Conservation (phyloP, 2,113 vertebrate species). For the Eulemur rufifrons region DNA sequence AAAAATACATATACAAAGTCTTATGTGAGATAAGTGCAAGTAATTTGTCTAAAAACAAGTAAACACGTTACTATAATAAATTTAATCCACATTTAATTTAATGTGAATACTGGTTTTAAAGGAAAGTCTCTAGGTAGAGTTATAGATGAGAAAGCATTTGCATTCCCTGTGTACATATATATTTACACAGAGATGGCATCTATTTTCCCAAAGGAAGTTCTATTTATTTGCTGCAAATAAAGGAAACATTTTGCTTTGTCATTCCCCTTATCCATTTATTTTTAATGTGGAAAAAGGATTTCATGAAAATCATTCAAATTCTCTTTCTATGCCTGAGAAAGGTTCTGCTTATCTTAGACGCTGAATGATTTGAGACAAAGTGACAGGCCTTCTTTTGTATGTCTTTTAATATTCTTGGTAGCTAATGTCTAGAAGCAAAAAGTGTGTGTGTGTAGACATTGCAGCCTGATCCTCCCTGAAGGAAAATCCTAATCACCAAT, state of each 20-base stretch:
- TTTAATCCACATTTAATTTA: background rate
- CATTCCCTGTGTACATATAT: background rate
- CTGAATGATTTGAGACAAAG: conserved; percentile 53
- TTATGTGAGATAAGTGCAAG: background rate
- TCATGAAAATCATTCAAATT: conserved; percentile 56
- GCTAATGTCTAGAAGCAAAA: conserved; percentile 23
- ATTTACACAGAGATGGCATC: background rate
- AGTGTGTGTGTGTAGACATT: background rate
- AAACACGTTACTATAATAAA: background rate
- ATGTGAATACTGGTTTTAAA: background rate
- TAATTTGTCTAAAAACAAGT: background rate
- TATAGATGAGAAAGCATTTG: background rate
- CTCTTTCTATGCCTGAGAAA: conserved; percentile 36
- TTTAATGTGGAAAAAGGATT: conserved; percentile 17
- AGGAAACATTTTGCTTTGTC: conserved; percentile 24
- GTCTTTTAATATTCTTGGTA: background rate
- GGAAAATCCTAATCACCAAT: conserved; percentile 51
- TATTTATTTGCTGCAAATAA: conserved; percentile 35
- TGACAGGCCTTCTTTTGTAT: conserved; percentile 28
- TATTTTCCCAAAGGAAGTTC: conserved; percentile 3
- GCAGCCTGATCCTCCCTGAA: conserved; percentile 40
- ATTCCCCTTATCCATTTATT: background rate
- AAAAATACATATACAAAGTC: background rate
- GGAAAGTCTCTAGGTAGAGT: background rate
- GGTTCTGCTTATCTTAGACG: conserved; percentile 1